Evolutionary conservation across 92 coral and sea anemone genomes (phyloP), one percentile per base, ranked within the genome.

Genomic region (Umimayanthus chanpuru): DNA sequence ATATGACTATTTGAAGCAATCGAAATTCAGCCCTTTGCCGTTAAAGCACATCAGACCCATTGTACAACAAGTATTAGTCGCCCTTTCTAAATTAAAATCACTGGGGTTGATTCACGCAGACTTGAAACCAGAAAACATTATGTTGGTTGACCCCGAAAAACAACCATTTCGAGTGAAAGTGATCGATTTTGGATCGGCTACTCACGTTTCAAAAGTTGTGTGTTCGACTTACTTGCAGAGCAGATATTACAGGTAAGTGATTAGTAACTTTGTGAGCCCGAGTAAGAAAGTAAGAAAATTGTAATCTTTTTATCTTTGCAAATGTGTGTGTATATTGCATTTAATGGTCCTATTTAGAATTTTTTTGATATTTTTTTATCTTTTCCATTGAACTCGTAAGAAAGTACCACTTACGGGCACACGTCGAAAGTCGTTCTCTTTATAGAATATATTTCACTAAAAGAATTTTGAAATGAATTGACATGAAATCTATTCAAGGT

Each of bases 101-200:
- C 68, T 97, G 65, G 99, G 99, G 4, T 90, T 97, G 9, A 97
- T 97, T 21, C 99, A 97, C 89, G 99, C 99, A 1, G 99, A 97
- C 68, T 86, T 97, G 58, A 97, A 97, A 65, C 99, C 99, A 5
- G 99, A 97, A 79, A 97, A 97, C 55, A 97, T 97, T 0, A 97
- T 97, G 99, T 65, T 97, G 36, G 99, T 97, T 7, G 99, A 97
- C 38, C 99, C 99, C 4, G 98, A 97, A 26, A 97, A 95, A 65
- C 98, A 95, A 50, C 99, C 99, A 1, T 94, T 92, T 89, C 92
- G 99, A 12, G 99, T 97, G 26, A 97, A 97, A 89, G 98, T 97
- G 23, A 97, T 97, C 7, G 99, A 97, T 89, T 97, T 97, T 90
- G 99, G 99, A 0, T 97, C 99, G 0, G 99, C 99, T 7, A 97